Conservation (phyloP, 2,113 vertebrate species). For the Sterrhoptilus dennistouni region DNA sequence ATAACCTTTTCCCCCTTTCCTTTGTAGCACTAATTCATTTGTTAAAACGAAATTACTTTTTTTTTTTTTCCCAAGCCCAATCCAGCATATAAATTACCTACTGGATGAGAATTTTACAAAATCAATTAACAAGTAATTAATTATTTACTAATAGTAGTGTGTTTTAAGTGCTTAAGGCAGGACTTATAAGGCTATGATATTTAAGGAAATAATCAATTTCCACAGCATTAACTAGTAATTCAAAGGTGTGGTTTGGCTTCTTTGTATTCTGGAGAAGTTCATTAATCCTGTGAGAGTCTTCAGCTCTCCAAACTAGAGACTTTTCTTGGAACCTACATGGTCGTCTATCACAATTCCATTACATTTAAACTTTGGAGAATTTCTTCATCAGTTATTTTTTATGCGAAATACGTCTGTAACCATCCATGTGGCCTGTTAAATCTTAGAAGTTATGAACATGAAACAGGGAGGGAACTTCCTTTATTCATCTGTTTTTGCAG, state of each 20-base stretch:
- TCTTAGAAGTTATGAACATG: not conserved
- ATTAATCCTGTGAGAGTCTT: not conserved
- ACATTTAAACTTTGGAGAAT: not conserved
- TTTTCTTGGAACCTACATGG: not conserved
- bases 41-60: not conserved
- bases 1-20: not conserved
- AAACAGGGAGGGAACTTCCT: not conserved
- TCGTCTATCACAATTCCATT: fast-evolving
- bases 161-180: not conserved
- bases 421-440: not conserved
- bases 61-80: not conserved
- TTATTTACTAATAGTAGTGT: not conserved
- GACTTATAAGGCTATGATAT: not conserved
- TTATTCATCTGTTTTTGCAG: not conserved
- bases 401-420: not conserved
- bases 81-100: slow-evolving; percentile 4
- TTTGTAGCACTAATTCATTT: not conserved
- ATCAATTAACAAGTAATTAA: slow-evolving; percentile 46
- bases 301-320: not conserved
- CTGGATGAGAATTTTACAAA: not conserved
- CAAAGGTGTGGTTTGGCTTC: not conserved
- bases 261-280: not conserved
- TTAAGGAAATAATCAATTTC: slow-evolving; percentile 17
- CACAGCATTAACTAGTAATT: not conserved
- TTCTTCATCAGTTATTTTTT: not conserved